Evolutionary conservation across 2,113 vertebrate species (phyloP).

Genomic region (Anoura caudifer): DNA sequence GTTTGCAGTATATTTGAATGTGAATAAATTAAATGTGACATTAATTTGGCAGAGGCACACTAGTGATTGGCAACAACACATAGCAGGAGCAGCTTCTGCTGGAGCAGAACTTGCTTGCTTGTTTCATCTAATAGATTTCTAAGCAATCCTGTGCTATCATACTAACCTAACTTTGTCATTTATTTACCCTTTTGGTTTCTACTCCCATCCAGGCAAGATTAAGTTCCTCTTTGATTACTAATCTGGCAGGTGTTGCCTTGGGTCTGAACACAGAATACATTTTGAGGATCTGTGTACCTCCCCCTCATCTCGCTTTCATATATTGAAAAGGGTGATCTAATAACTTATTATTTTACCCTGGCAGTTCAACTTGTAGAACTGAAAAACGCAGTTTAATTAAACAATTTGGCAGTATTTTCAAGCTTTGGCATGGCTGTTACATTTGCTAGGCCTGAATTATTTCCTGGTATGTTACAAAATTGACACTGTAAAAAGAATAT

Average conservation of each 20-base stretch:
- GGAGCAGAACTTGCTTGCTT: slow-evolving; percentile 41
- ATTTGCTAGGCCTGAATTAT: slow-evolving; percentile 34
- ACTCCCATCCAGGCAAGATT: slow-evolving; percentile 18
- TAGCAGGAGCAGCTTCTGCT: slow-evolving; percentile 32
- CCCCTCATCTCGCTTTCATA: slow-evolving; percentile 6
- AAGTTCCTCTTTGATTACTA: slow-evolving; percentile 53
- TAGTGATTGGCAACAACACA: slow-evolving; percentile 53
- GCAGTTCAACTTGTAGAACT: slow-evolving; percentile 56
- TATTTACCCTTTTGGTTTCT: slow-evolving; percentile 35
- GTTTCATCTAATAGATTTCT: slow-evolving; percentile 58
- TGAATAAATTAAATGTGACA: slow-evolving; percentile 74
- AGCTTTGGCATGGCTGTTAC: background rate
- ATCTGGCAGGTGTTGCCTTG: slow-evolving; percentile 19
- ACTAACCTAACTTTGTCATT: slow-evolving; percentile 35
- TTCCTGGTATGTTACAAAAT: slow-evolving; percentile 29
- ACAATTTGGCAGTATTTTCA: slow-evolving; percentile 10
- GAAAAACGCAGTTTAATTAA: slow-evolving; percentile 62
- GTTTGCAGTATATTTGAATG: slow-evolving; percentile 69
- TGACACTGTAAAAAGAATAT: slow-evolving; percentile 19
- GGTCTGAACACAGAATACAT: slow-evolving; percentile 32
- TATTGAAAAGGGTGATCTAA: slow-evolving; percentile 53
- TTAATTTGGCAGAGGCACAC: slow-evolving; percentile 66
- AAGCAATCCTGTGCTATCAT: slow-evolving; percentile 27
- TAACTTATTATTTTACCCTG: slow-evolving; percentile 45
- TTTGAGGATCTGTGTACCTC: background rate